A percentile compares a stretch with the other conserved stretches of the same genome.
Evolutionary conservation across 2,113 vertebrate genomes (phyloP).

Genomic region (Capra hircus): DNA sequence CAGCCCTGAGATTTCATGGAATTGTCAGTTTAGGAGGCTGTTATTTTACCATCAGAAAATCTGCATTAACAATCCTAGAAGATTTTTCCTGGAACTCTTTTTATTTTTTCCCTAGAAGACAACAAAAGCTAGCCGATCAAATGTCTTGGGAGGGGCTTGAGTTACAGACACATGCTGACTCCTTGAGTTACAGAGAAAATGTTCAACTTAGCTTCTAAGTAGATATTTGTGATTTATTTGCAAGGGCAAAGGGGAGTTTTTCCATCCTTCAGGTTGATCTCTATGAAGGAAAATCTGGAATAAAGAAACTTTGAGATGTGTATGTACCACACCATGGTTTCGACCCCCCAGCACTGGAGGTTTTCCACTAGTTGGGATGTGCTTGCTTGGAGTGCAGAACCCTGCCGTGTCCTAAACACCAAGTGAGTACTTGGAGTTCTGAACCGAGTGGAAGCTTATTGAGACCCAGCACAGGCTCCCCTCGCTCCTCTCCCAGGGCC

Average conservation of each 20-base stretch:
- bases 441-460: background rate
- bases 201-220: background rate
- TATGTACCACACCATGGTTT: background rate
- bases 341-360: background rate
- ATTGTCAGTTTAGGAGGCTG: background rate
- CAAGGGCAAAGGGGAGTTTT: background rate
- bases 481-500: too few relatives aligned
- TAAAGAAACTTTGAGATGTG: background rate
- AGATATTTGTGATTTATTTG: background rate
- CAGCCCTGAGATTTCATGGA: background rate
- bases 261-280: background rate
- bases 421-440: background rate
- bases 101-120: background rate
- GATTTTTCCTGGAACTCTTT: conserved; percentile 21
- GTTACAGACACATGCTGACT: background rate
- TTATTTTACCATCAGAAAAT: background rate
- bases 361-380: background rate
- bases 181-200: background rate
- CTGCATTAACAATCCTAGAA: background rate
- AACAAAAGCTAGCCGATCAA: background rate
- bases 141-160: background rate
- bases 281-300: background rate
- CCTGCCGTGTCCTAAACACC: background rate
- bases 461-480: accelerated
- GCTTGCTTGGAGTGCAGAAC: background rate